Evolutionary conservation across 2,888 invertebrate genomes (phyloP).

Genomic region (Thereva nobilitata): DNA sequence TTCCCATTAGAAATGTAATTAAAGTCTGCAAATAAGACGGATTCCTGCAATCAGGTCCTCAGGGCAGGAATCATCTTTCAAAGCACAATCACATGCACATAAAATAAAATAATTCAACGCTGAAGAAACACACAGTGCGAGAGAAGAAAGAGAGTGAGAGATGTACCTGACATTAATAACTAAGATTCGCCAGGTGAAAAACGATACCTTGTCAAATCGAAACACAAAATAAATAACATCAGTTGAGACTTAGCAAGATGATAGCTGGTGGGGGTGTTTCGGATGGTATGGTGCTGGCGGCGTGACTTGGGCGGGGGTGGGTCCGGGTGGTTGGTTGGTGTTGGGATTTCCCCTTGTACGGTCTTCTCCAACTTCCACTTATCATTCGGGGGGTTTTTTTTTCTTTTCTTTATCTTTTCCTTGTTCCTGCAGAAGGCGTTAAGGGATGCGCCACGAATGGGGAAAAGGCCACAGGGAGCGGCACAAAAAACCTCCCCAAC

Average conservation of each 20-base stretch:
- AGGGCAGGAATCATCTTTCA: constrained; percentile 11
- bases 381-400: no score
- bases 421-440: constrained; percentile 1
- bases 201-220: constrained; percentile 28
- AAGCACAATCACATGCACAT: constrained; percentile 8
- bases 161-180: constrained; percentile 30
- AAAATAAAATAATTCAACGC: constrained; percentile 1
- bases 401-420: not conserved
- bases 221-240: constrained; percentile 27
- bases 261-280: not conserved
- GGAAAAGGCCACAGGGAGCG: constrained; percentile 3
- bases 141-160: not conserved
- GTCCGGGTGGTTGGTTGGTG: not conserved
- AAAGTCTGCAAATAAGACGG: constrained; percentile 17
- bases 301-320: not conserved
- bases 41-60: constrained; percentile 19
- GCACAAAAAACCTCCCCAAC: not conserved
- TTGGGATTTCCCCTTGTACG: no score
- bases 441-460: constrained; percentile 14
- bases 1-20: constrained; percentile 24
- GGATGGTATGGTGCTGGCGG: not conserved
- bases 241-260: not conserved
- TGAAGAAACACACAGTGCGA: not conserved
- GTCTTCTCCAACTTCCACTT: no score
- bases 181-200: constrained; percentile 26